Evolutionary conservation across 2,888 invertebrate species (phyloP), one percentile per base, ranked within the genome.

Genomic region (Drosophila lutescens): DNA sequence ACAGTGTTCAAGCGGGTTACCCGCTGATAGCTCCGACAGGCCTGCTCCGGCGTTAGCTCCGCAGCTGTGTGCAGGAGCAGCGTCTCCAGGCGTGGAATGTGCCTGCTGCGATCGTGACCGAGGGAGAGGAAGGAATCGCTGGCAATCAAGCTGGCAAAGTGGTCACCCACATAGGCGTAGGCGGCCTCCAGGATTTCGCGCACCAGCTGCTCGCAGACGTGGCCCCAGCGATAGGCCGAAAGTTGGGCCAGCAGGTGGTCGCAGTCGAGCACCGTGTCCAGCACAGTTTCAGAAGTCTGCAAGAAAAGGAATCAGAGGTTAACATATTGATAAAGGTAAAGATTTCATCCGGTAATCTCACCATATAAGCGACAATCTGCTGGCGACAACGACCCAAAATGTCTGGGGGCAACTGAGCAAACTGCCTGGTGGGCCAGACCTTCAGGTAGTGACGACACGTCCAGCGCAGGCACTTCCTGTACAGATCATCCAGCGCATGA

Each of bases 361-460:
- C 94, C 93, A 97, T 94, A 89, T 97, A 96, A 0, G 96, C 95
- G 12, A 96, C 94, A 84, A 96, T 96, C 88, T 97, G 96, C 88
- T 96, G 96, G 78, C 95, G 96, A 91, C 97, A 97, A 89, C 97
- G 96, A 54, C 96, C 96, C 76, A 96, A 93, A 6, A 97, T 93
- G 88, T 97, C 97, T 38, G 96, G 94, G 0, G 97, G 96, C 65
- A 98, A 92, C 47, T 95, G 95, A 0, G 97, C 96, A 92, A 98
- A 98, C 4, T 96, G 95, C 86, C 97, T 95, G 2, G 97, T 97
- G 0, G 98, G 96, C 98, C 98, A 98, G 53, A 98, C 96, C 86
- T 96, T 94, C 8, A 95, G 94, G 91, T 98, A 98, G 91, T 98
- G 94, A 74, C 95, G 95, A 26, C 96, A 96, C 46, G 97, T 95